phyloP scores from a whole-genome alignment of 2,797 vertebrate species.

The Pseudochromis fuscus region DNA sequence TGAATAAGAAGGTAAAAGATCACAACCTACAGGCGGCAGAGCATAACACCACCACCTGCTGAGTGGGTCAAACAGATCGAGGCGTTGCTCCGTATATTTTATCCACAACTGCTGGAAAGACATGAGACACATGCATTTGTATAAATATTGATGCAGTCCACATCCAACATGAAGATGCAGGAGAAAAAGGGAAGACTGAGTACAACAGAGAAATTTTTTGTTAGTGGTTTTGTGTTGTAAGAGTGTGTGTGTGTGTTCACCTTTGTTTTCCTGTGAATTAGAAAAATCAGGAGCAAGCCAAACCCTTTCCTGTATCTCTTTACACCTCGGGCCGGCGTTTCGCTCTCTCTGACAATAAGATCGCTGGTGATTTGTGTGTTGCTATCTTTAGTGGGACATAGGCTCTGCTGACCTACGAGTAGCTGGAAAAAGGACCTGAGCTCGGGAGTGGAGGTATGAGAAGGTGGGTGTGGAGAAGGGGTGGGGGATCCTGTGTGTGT shows the following conservation, averaged over 20 bases:
- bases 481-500: slow-evolving; percentile 27
- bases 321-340: slow-evolving; percentile 30
- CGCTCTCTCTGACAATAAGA: slow-evolving; percentile 68
- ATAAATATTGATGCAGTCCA: too few species aligned
- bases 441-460: slow-evolving; percentile 9
- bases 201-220: background rate
- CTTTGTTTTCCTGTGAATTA: slow-evolving; percentile 28
- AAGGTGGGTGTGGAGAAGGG: slow-evolving; percentile 41
- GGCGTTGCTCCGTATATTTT: background rate
- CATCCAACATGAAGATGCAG: background rate
- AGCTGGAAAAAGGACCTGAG: slow-evolving; percentile 48
- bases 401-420: slow-evolving; percentile 62
- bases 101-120: background rate
- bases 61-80: background rate
- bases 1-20: too few species aligned
- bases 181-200: background rate
- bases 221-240: background rate
- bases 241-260: slow-evolving; percentile 19
- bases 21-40: too few species aligned
- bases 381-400: slow-evolving; percentile 72
- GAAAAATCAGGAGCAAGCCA: slow-evolving; percentile 23
- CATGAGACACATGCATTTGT: background rate
- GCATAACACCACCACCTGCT: too few species aligned
- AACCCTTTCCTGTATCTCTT: slow-evolving; percentile 36
- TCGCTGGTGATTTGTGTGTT: slow-evolving; percentile 78